Conservation (phyloP, 2,888 invertebrate genomes). For the Coronaproctus castanopsis region DNA sequence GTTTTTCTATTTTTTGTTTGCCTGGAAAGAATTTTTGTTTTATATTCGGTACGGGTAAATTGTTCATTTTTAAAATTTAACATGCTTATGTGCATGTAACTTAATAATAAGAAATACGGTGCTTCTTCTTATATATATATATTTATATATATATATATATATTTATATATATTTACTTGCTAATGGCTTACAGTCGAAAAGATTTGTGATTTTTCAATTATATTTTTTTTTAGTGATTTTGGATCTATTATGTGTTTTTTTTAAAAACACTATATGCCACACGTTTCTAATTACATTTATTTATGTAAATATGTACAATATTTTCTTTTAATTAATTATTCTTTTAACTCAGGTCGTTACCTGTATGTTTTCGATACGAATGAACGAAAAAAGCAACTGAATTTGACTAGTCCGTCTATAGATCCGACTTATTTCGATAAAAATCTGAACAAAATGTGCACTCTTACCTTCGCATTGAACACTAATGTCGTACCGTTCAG, state of each 20-base stretch:
- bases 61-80: too few relatives aligned
- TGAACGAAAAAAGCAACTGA: constrained; percentile 9
- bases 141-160: constrained; percentile 10
- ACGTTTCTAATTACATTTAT: too few relatives aligned
- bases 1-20: too few relatives aligned
- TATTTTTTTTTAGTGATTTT: too few relatives aligned
- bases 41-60: too few relatives aligned
- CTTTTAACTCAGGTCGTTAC: constrained; percentile 65
- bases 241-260: too few relatives aligned
- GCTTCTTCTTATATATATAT: constrained; percentile 2
- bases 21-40: too few relatives aligned
- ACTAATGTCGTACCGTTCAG: not conserved
- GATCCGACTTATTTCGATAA: constrained; percentile 5
- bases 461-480: constrained; percentile 3
- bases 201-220: not conserved
- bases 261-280: too few relatives aligned
- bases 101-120: too few relatives aligned
- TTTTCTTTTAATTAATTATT: too few relatives aligned
- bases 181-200: not conserved
- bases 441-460: constrained; percentile 7
- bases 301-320: too few relatives aligned
- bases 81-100: too few relatives aligned
- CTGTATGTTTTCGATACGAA: constrained; percentile 33
- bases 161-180: not conserved
- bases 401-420: constrained; percentile 7